phyloP scores from a whole-genome alignment of 2,888 invertebrate species.

The Odontomyia ornata region DNA sequence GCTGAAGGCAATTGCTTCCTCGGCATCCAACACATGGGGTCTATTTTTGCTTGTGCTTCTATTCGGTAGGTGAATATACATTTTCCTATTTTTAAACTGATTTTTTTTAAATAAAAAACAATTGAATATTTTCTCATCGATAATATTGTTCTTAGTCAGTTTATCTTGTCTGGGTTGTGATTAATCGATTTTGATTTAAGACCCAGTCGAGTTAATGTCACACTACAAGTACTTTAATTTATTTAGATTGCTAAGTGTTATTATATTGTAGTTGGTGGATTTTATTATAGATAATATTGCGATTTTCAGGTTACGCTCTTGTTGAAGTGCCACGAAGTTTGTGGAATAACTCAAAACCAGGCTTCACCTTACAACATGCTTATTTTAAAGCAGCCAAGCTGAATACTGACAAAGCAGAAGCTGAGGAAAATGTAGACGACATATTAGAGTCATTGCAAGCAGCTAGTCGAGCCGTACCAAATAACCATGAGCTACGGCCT shows the following conservation, averaged over 20 bases:
- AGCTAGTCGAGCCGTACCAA: conserved; percentile 78
- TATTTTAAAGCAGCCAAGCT: conserved; percentile 95
- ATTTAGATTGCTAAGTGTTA: too few species aligned
- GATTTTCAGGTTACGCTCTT: conserved; percentile 79
- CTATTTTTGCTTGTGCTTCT: conserved; percentile 91
- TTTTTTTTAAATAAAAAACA: too few species aligned
- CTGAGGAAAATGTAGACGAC: conserved; percentile 96
- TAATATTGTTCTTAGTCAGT: too few species aligned
- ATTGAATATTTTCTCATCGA: too few species aligned
- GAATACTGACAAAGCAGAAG: conserved; percentile 94
- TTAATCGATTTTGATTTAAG: too few species aligned
- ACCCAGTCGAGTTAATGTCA: too few species aligned
- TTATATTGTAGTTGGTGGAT: too few species aligned
- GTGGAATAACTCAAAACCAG: conserved; percentile 90
- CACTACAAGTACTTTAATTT: too few species aligned
- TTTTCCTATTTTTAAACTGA: too few species aligned
- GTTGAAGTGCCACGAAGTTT: conserved; percentile 93
- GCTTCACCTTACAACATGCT: conserved; percentile 82
- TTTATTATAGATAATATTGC: background rate
- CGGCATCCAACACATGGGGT: conserved; percentile 99
- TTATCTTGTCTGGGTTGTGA: too few species aligned
- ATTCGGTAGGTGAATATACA: conserved; percentile 66
- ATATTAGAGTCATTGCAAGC: conserved; percentile 90
- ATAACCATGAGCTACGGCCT: conserved; percentile 77
- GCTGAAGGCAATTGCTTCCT: conserved; percentile 95